phyloP scores from a whole-genome alignment of 2,888 invertebrate species.

The Agelastica alni region DNA sequence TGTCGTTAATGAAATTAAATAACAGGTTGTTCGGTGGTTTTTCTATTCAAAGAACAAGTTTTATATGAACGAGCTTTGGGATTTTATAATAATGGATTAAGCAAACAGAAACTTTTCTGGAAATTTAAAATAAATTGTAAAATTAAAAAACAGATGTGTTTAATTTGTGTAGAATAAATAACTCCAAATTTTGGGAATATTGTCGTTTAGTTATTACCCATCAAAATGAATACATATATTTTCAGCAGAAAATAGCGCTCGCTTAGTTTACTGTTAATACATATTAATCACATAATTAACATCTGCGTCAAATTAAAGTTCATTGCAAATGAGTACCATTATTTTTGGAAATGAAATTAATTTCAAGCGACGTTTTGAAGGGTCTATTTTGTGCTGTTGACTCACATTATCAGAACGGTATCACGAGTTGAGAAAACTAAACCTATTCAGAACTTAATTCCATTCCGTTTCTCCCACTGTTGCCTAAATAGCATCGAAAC shows the following conservation, averaged over 20 bases:
- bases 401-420: constrained; percentile 1
- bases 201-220: too few species aligned
- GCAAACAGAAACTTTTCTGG: too few species aligned
- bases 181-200: too few species aligned
- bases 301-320: constrained; percentile 14
- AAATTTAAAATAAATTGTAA: too few species aligned
- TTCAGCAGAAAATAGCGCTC: too few species aligned
- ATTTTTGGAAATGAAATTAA: constrained; percentile 18
- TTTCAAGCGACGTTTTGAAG: constrained; percentile 6
- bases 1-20: constrained; percentile 12
- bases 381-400: constrained; percentile 10
- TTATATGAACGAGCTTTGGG: background rate
- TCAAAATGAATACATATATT: too few species aligned
- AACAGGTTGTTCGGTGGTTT: background rate
- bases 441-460: background rate
- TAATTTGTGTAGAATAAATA: too few species aligned
- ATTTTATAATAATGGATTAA: too few species aligned
- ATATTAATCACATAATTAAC: constrained; percentile 11
- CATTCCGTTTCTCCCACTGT: background rate
- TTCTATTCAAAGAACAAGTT: background rate
- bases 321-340: constrained; percentile 14
- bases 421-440: constrained; percentile 1
- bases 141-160: too few species aligned
- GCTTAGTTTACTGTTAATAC: constrained; percentile 12
- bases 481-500: background rate